Conservation (phyloP, 2,797 vertebrate species). For the Micropoecilia bifurca region DNA sequence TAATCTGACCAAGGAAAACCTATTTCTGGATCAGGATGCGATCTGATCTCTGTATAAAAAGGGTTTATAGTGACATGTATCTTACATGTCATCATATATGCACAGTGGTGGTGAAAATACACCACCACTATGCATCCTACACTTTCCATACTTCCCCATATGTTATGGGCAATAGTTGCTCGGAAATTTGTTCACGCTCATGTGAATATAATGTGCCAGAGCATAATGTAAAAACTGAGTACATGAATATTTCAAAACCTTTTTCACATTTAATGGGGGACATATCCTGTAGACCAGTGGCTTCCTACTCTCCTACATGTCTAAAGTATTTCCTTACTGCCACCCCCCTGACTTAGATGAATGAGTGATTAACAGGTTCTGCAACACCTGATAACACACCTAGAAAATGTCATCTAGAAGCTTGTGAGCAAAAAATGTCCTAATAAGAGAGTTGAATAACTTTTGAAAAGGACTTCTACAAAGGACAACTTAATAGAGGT, state of each 20-base stretch:
- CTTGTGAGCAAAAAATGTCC: background rate
- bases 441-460: background rate
- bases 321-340: background rate
- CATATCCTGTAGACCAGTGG: background rate
- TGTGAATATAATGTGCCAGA: background rate
- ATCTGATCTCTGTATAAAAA: conserved; percentile 13
- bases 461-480: background rate
- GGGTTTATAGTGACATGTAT: conserved; percentile 36
- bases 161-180: conserved; percentile 24
- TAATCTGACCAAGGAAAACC: conserved; percentile 36
- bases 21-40: conserved; percentile 46
- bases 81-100: conserved; percentile 57
- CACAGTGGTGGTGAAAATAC: conserved; percentile 56
- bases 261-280: background rate
- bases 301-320: background rate
- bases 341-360: background rate
- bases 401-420: background rate
- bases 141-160: conserved; percentile 40
- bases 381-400: background rate
- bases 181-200: background rate
- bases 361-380: background rate
- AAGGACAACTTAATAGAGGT: background rate
- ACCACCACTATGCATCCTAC: conserved; percentile 24
- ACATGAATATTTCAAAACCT: background rate
- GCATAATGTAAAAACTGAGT: background rate